phyloP scores from a whole-genome alignment of 2,797 vertebrate species.

The Ptychadena robeensis region DNA sequence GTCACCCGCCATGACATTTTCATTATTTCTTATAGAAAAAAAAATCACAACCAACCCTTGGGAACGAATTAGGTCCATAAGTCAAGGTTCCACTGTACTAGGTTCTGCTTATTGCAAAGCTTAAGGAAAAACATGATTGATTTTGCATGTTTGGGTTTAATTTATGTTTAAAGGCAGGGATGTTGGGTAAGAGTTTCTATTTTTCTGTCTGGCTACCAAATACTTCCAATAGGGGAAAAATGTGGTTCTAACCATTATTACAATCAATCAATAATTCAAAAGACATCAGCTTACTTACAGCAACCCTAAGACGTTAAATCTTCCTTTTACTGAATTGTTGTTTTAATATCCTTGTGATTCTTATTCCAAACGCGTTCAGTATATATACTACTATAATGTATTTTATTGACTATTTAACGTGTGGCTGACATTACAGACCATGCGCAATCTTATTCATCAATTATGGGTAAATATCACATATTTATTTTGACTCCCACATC shows the following conservation, averaged over 20 bases:
- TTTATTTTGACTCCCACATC: neutral
- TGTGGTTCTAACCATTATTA: neutral
- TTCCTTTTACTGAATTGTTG: neutral
- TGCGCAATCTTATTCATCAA: neutral
- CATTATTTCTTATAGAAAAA: too few relatives aligned
- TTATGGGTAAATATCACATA: neutral
- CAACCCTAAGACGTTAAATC: neutral
- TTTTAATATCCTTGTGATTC: neutral
- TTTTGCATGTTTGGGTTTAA: too few relatives aligned
- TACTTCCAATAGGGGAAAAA: neutral
- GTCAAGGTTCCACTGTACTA: too few relatives aligned
- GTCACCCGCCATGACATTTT: too few relatives aligned
- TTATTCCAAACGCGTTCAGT: neutral
- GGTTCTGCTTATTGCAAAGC: too few relatives aligned
- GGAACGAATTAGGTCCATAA: too few relatives aligned
- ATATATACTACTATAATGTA: neutral
- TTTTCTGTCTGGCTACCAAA: neutral
- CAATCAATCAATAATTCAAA: neutral
- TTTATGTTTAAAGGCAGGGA: too few relatives aligned
- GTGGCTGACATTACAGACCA: constrained; percentile 14
- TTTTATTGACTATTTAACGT: constrained; percentile 7
- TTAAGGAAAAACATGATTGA: too few relatives aligned
- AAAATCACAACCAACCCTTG: too few relatives aligned
- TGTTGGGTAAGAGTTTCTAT: neutral
- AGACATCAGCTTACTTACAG: neutral